Conservation (phyloP, 1,140 invertebrate genomes). For the Drosophila rufa region DNA sequence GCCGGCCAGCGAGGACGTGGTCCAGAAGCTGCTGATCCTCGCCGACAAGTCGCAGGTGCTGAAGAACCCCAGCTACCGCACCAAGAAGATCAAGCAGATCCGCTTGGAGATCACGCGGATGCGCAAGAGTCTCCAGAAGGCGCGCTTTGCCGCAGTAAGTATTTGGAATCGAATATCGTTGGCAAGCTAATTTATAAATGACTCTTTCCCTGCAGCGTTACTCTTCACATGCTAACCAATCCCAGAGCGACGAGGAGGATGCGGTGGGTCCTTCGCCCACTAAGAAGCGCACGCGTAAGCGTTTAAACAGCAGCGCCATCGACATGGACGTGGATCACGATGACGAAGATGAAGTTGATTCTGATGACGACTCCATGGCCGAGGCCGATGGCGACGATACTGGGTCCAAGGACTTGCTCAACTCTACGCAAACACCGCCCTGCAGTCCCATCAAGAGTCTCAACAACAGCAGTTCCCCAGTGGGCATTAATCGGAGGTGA, state of each 20-base stretch:
- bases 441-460: constrained; percentile 83
- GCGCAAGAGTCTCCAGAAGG: constrained; percentile 77
- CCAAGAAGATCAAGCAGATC: constrained; percentile 86
- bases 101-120: constrained; percentile 86
- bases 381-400: constrained; percentile 60
- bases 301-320: constrained; percentile 75
- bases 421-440: constrained; percentile 78
- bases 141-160: constrained; percentile 73
- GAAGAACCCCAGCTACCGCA: constrained; percentile 86
- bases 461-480: constrained; percentile 84
- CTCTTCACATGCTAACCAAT: constrained; percentile 37
- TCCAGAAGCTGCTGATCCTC: constrained; percentile 86
- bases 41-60: constrained; percentile 86
- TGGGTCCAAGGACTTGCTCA: constrained; percentile 60
- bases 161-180: rapidly evolving
- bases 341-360: constrained; percentile 77
- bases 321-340: constrained; percentile 74
- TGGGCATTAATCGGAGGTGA: constrained; percentile 90
- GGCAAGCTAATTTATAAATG: background rate
- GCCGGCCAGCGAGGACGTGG: constrained; percentile 84
- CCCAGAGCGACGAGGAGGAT: constrained; percentile 68
- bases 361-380: constrained; percentile 85
- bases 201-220: constrained; percentile 34
- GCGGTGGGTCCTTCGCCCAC: constrained; percentile 29
- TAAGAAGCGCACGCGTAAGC: constrained; percentile 68